Evolutionary conservation across 2,113 vertebrate species (phyloP).

Genomic region (Serinus canaria): DNA sequence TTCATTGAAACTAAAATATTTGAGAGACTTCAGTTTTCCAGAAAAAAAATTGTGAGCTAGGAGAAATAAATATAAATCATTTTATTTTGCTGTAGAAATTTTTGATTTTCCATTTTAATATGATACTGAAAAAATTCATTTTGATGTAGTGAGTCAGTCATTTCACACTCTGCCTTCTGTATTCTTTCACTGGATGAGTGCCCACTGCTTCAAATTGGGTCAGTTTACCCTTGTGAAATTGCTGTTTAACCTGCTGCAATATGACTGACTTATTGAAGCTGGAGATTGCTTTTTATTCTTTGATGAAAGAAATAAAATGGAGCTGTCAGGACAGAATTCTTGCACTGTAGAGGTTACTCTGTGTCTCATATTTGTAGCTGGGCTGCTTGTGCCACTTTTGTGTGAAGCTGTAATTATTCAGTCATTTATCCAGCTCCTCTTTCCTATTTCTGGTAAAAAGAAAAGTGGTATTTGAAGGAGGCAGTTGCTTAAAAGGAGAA

Average conservation of each 20-base stretch:
- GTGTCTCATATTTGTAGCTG: neutral
- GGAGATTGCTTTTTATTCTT: neutral
- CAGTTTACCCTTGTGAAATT: conserved; percentile 44
- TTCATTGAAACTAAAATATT: neutral
- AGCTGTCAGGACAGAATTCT: neutral
- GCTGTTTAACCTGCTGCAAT: conserved; percentile 8
- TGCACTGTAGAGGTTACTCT: rapidly evolving
- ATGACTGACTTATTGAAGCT: neutral
- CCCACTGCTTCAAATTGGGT: conserved; percentile 7
- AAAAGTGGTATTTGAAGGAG: neutral
- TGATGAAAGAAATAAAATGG: neutral
- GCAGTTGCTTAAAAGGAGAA: neutral
- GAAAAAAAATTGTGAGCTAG: neutral
- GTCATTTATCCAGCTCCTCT: neutral
- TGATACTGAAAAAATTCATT: neutral
- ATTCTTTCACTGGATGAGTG: conserved; percentile 10
- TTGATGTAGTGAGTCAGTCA: neutral
- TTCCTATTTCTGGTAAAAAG: neutral
- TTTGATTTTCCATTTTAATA: neutral
- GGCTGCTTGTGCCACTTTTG: neutral
- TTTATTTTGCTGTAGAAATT: neutral
- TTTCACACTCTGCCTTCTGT: conserved; percentile 16
- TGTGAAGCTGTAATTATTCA: neutral
- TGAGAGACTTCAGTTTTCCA: neutral
- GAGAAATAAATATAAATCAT: neutral